A percentile compares a stretch with the other conserved stretches of the same genome.
Conservation (phyloP, 2,113 vertebrate genomes). For the Embiotoca jacksoni region DNA sequence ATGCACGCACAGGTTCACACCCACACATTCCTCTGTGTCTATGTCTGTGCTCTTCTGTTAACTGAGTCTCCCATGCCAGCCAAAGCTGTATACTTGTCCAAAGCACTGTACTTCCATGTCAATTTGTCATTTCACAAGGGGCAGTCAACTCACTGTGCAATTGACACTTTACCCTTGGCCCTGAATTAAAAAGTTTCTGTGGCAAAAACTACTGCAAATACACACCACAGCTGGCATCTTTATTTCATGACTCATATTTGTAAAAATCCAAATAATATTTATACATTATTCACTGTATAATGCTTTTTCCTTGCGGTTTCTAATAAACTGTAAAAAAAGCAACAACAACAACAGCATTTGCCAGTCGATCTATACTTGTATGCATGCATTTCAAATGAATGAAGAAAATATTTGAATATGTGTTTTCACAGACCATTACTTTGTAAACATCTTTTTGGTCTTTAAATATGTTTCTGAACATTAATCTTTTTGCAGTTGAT, state of each 20-base stretch:
- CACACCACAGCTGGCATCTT: not conserved
- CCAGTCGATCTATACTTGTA: too few relatives aligned
- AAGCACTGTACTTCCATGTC: conserved; percentile 71
- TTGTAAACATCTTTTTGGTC: not conserved
- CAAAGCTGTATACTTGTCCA: conserved; percentile 58
- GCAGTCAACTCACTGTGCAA: conserved; percentile 6
- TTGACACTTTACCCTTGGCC: conserved; percentile 21
- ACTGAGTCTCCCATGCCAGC: conserved; percentile 38
- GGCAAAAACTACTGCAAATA: conserved; percentile 32
- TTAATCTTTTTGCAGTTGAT: not conserved
- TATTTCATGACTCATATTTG: not conserved
- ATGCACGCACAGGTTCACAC: not conserved
- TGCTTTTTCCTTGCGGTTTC: not conserved
- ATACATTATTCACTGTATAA: not conserved
- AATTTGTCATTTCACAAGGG: conserved; percentile 63
- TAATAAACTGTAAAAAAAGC: too few relatives aligned
- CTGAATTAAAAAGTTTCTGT: conserved; percentile 38
- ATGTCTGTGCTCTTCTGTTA: conserved; percentile 29
- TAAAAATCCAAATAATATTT: not conserved
- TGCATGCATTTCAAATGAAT: too few relatives aligned
- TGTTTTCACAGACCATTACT: too few relatives aligned
- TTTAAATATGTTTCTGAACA: not conserved
- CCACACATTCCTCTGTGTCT: conserved; percentile 16
- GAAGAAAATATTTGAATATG: too few relatives aligned
- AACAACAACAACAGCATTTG: too few relatives aligned